Evolutionary conservation across 1,140 invertebrate genomes (phyloP).

Genomic region (Notospermus geniculatus): DNA sequence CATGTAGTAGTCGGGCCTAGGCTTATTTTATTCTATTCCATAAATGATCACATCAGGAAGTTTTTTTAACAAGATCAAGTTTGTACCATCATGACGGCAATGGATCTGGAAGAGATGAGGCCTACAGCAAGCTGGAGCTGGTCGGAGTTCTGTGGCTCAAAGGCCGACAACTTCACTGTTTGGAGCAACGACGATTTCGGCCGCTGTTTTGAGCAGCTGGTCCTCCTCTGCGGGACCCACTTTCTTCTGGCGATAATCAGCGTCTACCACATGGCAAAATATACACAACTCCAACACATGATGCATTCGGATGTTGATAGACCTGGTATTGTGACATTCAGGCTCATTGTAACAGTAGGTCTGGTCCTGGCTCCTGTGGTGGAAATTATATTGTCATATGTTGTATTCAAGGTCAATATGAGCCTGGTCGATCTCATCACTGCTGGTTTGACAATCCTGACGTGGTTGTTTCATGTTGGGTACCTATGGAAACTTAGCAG

Average conservation of each 20-base stretch:
- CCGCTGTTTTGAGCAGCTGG: conserved; percentile 77
- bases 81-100: too few relatives aligned
- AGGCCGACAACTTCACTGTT: conserved; percentile 36
- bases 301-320: conserved; percentile 56
- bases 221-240: conserved; percentile 63
- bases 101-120: too few relatives aligned
- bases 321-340: conserved; percentile 24
- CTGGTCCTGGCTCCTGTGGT: conserved; percentile 64
- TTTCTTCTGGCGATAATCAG: conserved; percentile 68
- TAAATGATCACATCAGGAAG: too few relatives aligned
- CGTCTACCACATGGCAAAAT: conserved; percentile 68
- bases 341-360: conserved; percentile 37
- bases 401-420: conserved; percentile 56
- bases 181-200: conserved; percentile 64
- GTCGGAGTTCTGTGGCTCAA: conserved; percentile 42
- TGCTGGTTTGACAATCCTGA: conserved; percentile 65
- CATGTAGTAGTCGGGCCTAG: too few relatives aligned
- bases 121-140: conserved; percentile 29
- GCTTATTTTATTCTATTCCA: too few relatives aligned
- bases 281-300: conserved; percentile 61
- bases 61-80: too few relatives aligned
- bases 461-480: conserved; percentile 76
- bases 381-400: conserved; percentile 65
- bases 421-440: conserved; percentile 69
- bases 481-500: conserved; percentile 68